Evolutionary conservation across 2,888 invertebrate genomes (phyloP), one percentile per base, ranked within the genome.

Genomic region (Platycheirus albimanus): DNA sequence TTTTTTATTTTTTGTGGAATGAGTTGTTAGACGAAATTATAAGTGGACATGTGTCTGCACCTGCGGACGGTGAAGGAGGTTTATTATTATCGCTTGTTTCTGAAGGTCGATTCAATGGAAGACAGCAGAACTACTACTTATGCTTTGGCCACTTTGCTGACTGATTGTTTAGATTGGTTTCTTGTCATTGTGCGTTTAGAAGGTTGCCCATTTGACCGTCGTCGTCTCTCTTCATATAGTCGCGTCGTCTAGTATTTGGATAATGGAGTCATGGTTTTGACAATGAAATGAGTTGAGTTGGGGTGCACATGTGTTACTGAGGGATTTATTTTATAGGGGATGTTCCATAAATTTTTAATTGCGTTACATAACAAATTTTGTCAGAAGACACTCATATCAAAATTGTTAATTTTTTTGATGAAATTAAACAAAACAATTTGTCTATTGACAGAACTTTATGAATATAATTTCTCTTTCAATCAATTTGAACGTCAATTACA

Each of bases 101-200:
- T 52, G 56, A 58, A 19, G 30, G 30, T 30, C 13, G 30, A 28
- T 33, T 33, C 43, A 19, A 36, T 63, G 17, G 41, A 33, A 66
- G 72, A 67, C 74, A 24, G 43, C 52, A 63, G 67, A 67, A 74
- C 67, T 72, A 45, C 52, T 20, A 38, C 36, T 51, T 52, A 17
- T 8, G 8, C 30, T 51, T 75, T 58, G 79, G 79, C 69, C 79
- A 75, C 69, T 80, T 80, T 64, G 69, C 56, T 17, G 41, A 51
- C 13, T 54, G 54, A 75, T 80, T 75, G 79, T 74, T 49, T 61
- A 3, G 19, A 49, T 43, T 63, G 15, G 20, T 33, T 63, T 56
- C 28, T 43, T 74, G 45, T 52, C n/a, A 24, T 24, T 64, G 36
- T 36, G 36, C n/a, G 30, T 17, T n/a, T n/a, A 36, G 20, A 20